A percentile compares a stretch with the other conserved stretches of the same genome.
phyloP scores from a whole-genome alignment of 2,113 vertebrate genomes.

The Brienomyrus longianalis region DNA sequence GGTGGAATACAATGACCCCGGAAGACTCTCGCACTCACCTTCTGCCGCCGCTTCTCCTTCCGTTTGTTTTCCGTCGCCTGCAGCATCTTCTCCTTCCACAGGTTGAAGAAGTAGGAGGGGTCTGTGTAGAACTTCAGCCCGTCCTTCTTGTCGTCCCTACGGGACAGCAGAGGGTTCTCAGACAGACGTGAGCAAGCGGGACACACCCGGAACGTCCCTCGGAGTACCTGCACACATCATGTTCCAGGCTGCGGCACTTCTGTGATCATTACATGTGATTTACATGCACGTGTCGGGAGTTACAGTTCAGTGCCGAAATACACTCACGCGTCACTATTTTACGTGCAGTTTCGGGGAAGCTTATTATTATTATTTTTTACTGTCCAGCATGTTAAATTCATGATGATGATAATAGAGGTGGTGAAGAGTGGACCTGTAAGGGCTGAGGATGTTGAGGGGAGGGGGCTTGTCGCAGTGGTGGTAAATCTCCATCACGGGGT shows the following conservation, averaged over 20 bases:
- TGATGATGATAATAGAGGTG: neutral
- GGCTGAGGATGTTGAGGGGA: conserved; percentile 74
- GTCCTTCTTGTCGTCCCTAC: neutral
- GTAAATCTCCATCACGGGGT: conserved; percentile 80
- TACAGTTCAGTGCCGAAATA: neutral
- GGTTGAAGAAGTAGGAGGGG: neutral
- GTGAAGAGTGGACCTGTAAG: conserved; percentile 61
- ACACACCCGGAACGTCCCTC: neutral
- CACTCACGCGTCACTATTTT: neutral
- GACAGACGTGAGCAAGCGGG: neutral
- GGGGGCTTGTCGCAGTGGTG: conserved; percentile 76
- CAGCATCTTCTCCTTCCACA: neutral
- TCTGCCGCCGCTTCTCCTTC: neutral
- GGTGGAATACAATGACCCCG: neutral
- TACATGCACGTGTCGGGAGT: neutral
- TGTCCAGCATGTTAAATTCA: neutral
- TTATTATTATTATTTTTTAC: neutral
- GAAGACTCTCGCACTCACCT: neutral
- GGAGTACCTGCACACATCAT: no score
- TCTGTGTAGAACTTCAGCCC: neutral
- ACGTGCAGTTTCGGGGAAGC: neutral
- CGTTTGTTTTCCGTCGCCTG: neutral
- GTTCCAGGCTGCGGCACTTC: neutral
- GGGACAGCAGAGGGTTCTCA: neutral
- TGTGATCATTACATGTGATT: neutral